Conservation (phyloP, 1,140 invertebrate genomes). For the Drosophila subpulchrella region DNA sequence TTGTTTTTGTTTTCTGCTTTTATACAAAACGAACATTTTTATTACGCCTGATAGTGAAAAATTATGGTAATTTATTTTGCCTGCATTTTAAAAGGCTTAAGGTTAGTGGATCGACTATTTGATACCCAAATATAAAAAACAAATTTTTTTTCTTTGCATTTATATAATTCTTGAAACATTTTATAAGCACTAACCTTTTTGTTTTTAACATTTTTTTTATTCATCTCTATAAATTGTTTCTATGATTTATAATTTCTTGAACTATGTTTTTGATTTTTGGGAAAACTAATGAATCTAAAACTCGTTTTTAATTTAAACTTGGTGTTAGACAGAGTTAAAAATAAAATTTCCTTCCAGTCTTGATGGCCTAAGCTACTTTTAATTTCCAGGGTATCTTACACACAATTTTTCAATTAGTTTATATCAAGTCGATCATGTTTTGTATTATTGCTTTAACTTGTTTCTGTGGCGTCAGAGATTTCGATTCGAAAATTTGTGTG, state of each 20-base stretch:
- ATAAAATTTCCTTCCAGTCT: no score
- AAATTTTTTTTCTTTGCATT: not conserved
- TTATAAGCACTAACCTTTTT: not conserved
- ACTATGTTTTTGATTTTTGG: no score
- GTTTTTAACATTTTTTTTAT: not conserved
- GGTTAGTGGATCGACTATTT: no score
- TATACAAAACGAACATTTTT: conserved; percentile 27
- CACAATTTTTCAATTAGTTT: conserved; percentile 58
- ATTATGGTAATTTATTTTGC: conserved; percentile 45
- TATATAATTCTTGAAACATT: not conserved
- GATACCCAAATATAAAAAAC: not conserved
- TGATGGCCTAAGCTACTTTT: not conserved
- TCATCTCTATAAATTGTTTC: not conserved
- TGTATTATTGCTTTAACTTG: conserved; percentile 32
- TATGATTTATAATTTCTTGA: not conserved
- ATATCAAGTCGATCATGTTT: conserved; percentile 34
- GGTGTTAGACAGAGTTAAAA: no score
- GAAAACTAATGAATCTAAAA: no score
- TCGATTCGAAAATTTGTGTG: conserved; percentile 13
- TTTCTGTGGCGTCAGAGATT: conserved; percentile 50
- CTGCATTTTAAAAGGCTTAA: not conserved
- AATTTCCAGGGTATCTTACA: conserved; percentile 2
- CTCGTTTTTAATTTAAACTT: not conserved
- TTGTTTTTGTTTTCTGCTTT: conserved; percentile 3
- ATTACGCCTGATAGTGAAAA: conserved; percentile 37